A percentile compares a stretch with the other conserved stretches of the same genome.
These are phyloP conservation scores for Macrosteles quadrilineatus DNA, from an alignment of 1,140 invertebrate species.

Conservation along the genomic window DNA sequence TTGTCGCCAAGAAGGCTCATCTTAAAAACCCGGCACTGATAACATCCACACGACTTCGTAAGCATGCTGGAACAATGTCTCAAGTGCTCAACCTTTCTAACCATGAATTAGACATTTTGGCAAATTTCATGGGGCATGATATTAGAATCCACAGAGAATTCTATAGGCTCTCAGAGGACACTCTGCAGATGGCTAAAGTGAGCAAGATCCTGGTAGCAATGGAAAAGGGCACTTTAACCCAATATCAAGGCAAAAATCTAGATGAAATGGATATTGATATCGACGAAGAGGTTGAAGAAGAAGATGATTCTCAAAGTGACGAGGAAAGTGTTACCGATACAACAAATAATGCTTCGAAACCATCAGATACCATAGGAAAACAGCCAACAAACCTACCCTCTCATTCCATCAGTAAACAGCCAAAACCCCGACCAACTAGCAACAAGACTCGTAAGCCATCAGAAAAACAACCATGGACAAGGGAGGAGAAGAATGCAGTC, in stretches of 20 bases:
- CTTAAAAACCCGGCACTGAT: constrained; percentile 24
- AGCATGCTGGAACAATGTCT: constrained; percentile 41
- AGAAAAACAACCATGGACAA: too few species aligned
- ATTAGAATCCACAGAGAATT: constrained; percentile 39
- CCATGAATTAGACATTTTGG: constrained; percentile 39
- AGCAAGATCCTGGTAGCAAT: neutral
- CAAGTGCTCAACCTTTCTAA: constrained; percentile 34
- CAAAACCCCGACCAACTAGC: too few species aligned
- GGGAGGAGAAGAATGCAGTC: too few species aligned
- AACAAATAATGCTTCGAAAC: too few species aligned
- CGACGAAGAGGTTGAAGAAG: too few species aligned
- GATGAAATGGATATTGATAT: too few species aligned
- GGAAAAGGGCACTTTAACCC: neutral
- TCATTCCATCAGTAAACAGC: too few species aligned
- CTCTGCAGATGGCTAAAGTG: constrained; percentile 17
- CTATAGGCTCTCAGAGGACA: constrained; percentile 34
- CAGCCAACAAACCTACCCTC: too few species aligned
- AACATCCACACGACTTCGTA: constrained; percentile 37
- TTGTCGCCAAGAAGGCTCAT: constrained; percentile 20
- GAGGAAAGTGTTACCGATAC: too few species aligned
- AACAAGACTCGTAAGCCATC: too few species aligned
- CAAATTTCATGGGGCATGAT: constrained; percentile 43
- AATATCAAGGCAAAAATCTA: neutral
- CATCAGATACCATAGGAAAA: too few species aligned
- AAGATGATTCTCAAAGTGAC: too few species aligned